Evolutionary conservation across 2,113 vertebrate genomes (phyloP).

Genomic region (Syngnathus scovelli): DNA sequence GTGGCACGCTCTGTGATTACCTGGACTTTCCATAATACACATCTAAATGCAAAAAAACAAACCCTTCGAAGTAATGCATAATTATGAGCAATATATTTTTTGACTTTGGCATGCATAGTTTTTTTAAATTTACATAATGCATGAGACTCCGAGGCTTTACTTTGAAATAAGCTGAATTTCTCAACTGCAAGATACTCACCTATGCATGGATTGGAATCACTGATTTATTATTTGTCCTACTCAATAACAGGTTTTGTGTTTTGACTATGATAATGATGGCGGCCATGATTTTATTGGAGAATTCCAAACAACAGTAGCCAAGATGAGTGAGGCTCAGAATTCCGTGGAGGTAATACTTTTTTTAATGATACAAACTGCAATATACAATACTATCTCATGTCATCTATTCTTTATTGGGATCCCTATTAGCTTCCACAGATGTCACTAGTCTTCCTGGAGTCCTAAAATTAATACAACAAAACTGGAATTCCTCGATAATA

Average conservation of each 20-base stretch:
- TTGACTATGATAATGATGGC: slow-evolving; percentile 93
- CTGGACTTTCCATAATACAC: not conserved
- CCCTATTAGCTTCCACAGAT: too few species aligned
- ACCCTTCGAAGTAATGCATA: not conserved
- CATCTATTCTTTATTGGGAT: too few species aligned
- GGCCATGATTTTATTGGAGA: slow-evolving; percentile 98
- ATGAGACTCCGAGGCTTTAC: not conserved
- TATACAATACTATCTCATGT: not conserved
- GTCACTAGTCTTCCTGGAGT: too few species aligned
- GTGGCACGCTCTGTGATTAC: not conserved
- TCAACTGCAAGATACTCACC: not conserved
- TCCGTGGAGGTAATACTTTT: slow-evolving; percentile 70
- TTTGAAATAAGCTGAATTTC: not conserved
- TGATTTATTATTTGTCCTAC: not conserved
- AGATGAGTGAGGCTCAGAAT: slow-evolving; percentile 85
- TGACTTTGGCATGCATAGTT: not conserved
- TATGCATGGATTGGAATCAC: not conserved
- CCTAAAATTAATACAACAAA: too few species aligned
- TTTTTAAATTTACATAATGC: not conserved
- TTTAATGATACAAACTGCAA: not conserved
- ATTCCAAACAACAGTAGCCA: slow-evolving; percentile 82
- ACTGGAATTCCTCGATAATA: too few species aligned
- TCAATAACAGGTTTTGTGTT: slow-evolving; percentile 81
- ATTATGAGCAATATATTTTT: not conserved
- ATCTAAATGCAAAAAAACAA: not conserved